A percentile compares a stretch with the other conserved stretches of the same genome.
Evolutionary conservation across 2,113 vertebrate species (phyloP).

Genomic region (Calypte anna): DNA sequence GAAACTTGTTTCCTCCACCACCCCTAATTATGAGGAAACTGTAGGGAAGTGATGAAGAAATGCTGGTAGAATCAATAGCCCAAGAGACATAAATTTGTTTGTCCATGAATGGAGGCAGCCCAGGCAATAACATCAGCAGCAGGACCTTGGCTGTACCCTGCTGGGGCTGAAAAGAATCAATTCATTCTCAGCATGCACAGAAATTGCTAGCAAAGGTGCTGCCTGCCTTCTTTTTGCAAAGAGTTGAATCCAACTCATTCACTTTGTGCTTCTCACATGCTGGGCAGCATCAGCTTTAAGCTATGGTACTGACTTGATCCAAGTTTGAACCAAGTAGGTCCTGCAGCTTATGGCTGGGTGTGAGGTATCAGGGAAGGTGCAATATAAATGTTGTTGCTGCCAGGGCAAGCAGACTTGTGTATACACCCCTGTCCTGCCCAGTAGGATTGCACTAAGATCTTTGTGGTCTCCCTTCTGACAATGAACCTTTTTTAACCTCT

Average conservation of each 20-base stretch:
- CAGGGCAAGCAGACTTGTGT: neutral
- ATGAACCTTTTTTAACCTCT: neutral
- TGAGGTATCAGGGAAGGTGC: neutral
- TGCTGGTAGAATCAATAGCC: neutral
- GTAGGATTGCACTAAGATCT: neutral
- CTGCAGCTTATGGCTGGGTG: neutral
- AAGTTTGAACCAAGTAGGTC: neutral
- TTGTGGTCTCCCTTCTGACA: neutral
- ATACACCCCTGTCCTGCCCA: neutral
- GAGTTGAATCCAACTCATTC: neutral
- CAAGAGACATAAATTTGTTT: neutral
- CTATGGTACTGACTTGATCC: neutral
- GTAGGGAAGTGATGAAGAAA: neutral
- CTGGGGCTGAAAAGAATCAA: neutral
- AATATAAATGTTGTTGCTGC: neutral
- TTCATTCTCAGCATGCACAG: neutral
- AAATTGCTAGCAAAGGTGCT: neutral
- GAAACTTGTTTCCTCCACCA: neutral
- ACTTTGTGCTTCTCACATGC: neutral
- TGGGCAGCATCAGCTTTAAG: neutral
- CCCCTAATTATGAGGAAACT: neutral
- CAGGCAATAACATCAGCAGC: neutral
- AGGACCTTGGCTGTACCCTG: neutral
- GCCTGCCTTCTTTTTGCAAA: neutral
- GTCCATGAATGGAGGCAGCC: neutral